Conservation (phyloP, 2,113 vertebrate species). For the Patagioenas fasciata region DNA sequence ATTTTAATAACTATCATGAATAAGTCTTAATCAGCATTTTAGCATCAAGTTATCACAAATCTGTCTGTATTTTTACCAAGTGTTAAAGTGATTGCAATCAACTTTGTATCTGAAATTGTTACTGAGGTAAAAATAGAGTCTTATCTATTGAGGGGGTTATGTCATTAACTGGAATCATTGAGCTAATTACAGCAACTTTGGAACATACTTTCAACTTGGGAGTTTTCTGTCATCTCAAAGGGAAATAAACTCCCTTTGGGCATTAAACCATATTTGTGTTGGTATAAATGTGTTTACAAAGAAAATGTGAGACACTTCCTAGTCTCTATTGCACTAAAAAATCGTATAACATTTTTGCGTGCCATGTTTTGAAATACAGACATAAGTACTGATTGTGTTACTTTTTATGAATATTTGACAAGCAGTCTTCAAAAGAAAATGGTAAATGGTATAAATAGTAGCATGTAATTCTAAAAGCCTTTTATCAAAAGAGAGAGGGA, state of each 20-base stretch:
- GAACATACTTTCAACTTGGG: neutral
- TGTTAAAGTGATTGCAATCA: neutral
- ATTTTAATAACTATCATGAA: neutral
- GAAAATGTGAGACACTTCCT: neutral
- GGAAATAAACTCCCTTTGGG: neutral
- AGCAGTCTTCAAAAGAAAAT: neutral
- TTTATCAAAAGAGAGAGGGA: neutral
- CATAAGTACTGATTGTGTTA: neutral
- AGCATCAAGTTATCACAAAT: neutral
- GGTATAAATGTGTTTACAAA: neutral
- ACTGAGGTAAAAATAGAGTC: neutral
- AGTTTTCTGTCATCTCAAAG: neutral
- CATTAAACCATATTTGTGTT: neutral
- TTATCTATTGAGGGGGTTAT: accelerated
- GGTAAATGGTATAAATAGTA: neutral
- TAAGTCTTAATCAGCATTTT: neutral
- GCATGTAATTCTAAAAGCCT: neutral
- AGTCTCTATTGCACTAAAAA: neutral
- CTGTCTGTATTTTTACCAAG: neutral
- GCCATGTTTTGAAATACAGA: accelerated
- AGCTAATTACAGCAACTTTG: neutral
- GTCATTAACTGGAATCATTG: neutral
- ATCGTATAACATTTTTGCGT: neutral
- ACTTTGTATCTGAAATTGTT: neutral
- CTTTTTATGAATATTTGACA: neutral